Evolutionary conservation across 2,888 invertebrate species (phyloP), one percentile per base, ranked within the genome.

Genomic region (Torymus auratus): DNA sequence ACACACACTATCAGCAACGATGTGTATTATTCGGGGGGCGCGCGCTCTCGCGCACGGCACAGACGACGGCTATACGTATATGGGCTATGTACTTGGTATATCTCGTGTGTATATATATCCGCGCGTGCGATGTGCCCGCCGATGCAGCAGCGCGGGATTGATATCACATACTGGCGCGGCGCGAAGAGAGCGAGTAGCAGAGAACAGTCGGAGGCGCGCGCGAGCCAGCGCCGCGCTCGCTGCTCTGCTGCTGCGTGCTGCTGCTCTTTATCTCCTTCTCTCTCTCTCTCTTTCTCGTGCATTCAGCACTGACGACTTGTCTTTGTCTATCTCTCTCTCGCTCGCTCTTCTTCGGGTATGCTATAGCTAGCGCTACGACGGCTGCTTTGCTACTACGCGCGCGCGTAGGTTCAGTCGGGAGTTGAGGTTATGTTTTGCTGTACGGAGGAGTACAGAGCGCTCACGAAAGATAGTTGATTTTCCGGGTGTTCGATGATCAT

Each of bases 101-200:
- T 28, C 28, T 28, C 28, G 28, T 14, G 41, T 41, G 41, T 23
- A 55, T 15, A 20, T 56, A 65, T n/a, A 53, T 56, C 61, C 65
- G 20, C 73, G 50, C 83, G 74, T 69, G 56, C 76, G 70, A 64
- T 64, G 41, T 4, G 41, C 28, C 62, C 62, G 77, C 70, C 62
- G 62, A 17, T 28, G 28, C 28, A 28, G 28, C 28, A 28, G 56
- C 65, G n/a, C 65, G 52, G 67, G 71, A 71, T 76, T 76, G 71
- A 71, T 76, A 76, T 76, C 80, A 68, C 80, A 80, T 80, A 80
- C 80, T 76, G 70, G 4, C 28, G 28, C 28, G 28, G 28, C 28
- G 28, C 28, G 28, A 28, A 28, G 56, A 77, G 64, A 17, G 28
- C 28, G 28, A 28, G 28, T 28, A 28, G 28, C 28, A 67, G 61